Evolutionary conservation across 2,113 vertebrate genomes (phyloP), one percentile per base, ranked within the genome.

Genomic region (Edolisoma coerulescens): DNA sequence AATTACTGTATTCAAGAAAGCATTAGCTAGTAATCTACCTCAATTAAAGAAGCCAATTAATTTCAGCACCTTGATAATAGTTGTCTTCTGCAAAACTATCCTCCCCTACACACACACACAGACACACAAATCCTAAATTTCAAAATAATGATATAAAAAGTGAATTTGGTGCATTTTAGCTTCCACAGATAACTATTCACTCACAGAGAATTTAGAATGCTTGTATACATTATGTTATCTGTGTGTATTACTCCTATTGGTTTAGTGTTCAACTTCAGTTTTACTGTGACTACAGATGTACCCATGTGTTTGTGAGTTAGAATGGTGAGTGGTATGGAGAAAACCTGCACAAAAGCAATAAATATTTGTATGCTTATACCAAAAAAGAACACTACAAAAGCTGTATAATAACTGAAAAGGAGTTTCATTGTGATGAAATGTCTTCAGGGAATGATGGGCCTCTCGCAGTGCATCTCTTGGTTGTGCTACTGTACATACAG

Each of bases 1-100:
- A 98, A 98, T 98, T 98, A 98, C 98, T 98, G 98, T 98, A 98
- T 98, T 98, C 98, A 98, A 98, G 98, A 98, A 98, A 98, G 98
- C 98, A 98, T 98, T 98, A 98, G 98, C 98, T 97, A 98, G 98
- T 98, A 98, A 98, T 98, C 98, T 98, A 98, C 98, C 98, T 98
- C 98, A 98, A 98, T 98, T 98, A 98, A 98, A 98, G 98, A 97
- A 97, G 96, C 97, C 98, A 98, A 98, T 98, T 98, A 98, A 98
- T 98, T 98, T 98, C 98, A 98, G 98, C 97, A 98, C 98, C 98
- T 98, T 97, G 98, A 98, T 98, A 98, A 98, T 97, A 97, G 96
- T 98, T 97, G 97, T 96, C 97, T 98, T 98, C 98, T 98, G 96
- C 97, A 97, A 98, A 98, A 98, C 96, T 97, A 98, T 98, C 97